These are phyloP conservation scores for Heterocephalus glaber DNA, from an alignment of 2,113 vertebrate genomes.

Conservation along the genomic window DNA sequence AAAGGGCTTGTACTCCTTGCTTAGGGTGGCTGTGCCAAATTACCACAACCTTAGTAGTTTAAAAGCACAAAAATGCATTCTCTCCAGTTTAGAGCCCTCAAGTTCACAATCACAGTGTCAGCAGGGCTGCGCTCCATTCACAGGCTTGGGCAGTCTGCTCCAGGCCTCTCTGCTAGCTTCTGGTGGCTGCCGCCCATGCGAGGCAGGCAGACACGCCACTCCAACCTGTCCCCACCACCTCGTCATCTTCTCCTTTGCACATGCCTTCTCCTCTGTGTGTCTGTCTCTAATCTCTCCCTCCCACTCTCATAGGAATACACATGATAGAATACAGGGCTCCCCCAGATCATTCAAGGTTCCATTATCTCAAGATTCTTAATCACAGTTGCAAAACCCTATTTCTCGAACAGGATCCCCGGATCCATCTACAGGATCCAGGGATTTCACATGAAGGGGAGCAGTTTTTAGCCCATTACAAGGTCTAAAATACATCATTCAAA, in stretches of 20 bases:
- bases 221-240: neutral
- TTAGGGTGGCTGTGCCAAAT: neutral
- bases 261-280: neutral
- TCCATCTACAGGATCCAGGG: neutral
- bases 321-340: neutral
- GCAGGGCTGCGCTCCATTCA: neutral
- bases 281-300: neutral
- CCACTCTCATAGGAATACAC: neutral
- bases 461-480: neutral
- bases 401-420: neutral
- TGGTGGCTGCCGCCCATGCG: neutral
- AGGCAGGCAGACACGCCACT: neutral
- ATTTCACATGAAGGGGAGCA: neutral
- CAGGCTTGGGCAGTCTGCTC: neutral
- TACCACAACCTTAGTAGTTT: neutral
- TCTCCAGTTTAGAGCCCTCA: neutral
- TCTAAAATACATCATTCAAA: neutral
- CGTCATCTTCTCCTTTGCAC: neutral
- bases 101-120: neutral
- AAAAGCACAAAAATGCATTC: neutral
- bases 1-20: neutral
- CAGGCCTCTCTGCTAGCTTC: neutral
- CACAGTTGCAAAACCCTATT: neutral
- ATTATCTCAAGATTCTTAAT: neutral
- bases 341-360: neutral